These are phyloP conservation scores for Clarias gariepinus DNA, from an alignment of 2,113 vertebrate genomes.

Conservation along the genomic window DNA sequence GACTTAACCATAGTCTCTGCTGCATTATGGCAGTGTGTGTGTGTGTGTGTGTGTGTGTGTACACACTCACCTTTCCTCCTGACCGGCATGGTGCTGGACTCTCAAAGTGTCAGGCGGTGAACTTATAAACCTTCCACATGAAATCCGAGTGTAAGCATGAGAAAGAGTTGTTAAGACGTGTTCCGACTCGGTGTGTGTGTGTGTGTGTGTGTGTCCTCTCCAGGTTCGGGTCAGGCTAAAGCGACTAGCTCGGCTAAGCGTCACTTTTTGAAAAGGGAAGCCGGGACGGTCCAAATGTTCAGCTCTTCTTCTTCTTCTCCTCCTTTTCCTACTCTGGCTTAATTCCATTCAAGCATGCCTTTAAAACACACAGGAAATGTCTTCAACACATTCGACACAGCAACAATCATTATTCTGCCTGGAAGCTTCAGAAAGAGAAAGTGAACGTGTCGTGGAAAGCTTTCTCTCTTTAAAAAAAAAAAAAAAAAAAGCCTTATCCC, in stretches of 20 bases:
- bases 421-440: constrained; percentile 8
- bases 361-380: background rate
- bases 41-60: background rate
- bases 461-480: constrained; percentile 5
- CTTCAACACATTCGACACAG: background rate
- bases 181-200: background rate
- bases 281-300: constrained; percentile 37
- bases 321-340: background rate
- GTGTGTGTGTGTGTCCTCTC: too few species aligned
- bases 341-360: constrained; percentile 33
- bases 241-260: constrained; percentile 12
- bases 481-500: background rate
- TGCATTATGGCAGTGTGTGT: background rate
- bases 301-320: constrained; percentile 11
- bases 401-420: constrained; percentile 1
- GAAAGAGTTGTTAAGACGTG: background rate
- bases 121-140: constrained; percentile 38
- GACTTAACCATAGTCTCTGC: too few species aligned
- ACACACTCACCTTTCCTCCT: constrained; percentile 85
- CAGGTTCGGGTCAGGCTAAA: constrained; percentile 9
- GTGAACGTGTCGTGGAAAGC: constrained; percentile 28
- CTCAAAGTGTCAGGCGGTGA: constrained; percentile 20
- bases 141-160: constrained; percentile 34
- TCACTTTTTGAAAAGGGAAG: constrained; percentile 36
- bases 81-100: constrained; percentile 80